Base-by-base conservation (phyloP, 2,113 vertebrate species). In the Triplophysa rosa region DNA sequence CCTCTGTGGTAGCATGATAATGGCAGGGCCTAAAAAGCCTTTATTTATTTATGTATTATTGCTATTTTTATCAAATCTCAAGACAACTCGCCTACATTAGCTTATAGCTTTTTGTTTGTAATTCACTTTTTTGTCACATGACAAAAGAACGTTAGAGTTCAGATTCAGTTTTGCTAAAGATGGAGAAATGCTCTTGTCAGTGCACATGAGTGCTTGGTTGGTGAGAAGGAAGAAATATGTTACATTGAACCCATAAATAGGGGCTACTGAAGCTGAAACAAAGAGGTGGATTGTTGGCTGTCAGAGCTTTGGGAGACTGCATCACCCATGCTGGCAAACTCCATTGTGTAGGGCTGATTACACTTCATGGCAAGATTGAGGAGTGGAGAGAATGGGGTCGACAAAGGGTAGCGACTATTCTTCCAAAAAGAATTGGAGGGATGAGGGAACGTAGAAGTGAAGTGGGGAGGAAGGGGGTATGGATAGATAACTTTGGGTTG, bases 261-360 rank as follows among this genome's bases (percentile, higher is more conserved):
- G 40, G 63, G 37, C 14, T 16, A 76, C 40, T 61, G 33, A 77
- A 70, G 74, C 9, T 23, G 8, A 80, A 65, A 86, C 82, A 87
- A 86, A 87, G 84, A 29, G 12, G 24, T 61, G 78, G 62, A 80
- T 83, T 86, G 84, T 83, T 76, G 79, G 69, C 79, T 75, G 58
- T 24, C 47, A 68, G 23, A 67, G 33, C 78, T 85, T 85, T 78
- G 47, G 79, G 81, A 78, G 66, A 81, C 80, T 83, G 61, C 17
- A 74, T 83, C 69, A 23, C 82, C 74, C 63, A 47, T 54, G 63
- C 82, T 79, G 80, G 90, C 85, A 91, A 88, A 89, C 79, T 73
- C 86, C 73, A 87, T 88, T 89, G 88, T 88, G 78, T 7, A 56
- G 70, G 75, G 21, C 66, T 79, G 78, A n/a, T 80, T 84, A 84